These are phyloP conservation scores for Drosophila sturtevanti DNA, from an alignment of 1,140 invertebrate genomes.

Conservation along the genomic window DNA sequence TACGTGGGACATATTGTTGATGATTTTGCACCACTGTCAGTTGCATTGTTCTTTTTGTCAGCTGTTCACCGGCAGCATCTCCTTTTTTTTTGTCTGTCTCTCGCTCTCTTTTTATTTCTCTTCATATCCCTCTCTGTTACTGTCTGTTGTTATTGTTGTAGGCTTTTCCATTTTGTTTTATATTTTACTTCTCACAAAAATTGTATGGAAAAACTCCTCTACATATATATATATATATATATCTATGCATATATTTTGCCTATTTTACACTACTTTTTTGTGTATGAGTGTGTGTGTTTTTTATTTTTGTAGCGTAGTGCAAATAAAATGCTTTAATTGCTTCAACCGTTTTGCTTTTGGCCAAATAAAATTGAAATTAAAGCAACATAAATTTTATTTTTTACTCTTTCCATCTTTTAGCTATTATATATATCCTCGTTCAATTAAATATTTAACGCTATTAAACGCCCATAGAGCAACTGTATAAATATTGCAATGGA, in stretches of 20 bases:
- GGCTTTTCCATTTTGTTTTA: slow-evolving; percentile 9
- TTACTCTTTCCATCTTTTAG: neutral
- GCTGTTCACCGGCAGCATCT: neutral
- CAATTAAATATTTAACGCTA: slow-evolving; percentile 17
- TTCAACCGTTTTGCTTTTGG: slow-evolving; percentile 1
- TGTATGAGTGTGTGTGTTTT: slow-evolving; percentile 7
- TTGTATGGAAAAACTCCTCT: neutral
- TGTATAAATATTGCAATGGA: slow-evolving; percentile 3
- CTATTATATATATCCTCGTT: slow-evolving; percentile 4
- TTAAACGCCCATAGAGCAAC: slow-evolving; percentile 28
- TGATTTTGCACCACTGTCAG: neutral
- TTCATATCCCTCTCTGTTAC: neutral
- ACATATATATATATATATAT: too few relatives aligned
- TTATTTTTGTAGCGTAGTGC: slow-evolving; percentile 9
- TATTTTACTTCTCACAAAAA: slow-evolving; percentile 2
- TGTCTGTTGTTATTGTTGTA: slow-evolving; percentile 3
- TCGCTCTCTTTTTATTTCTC: neutral
- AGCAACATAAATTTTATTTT: slow-evolving; percentile 4
- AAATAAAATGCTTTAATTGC: slow-evolving; percentile 42
- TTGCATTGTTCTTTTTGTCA: neutral
- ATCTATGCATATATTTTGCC: neutral
- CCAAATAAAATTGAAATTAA: slow-evolving; percentile 32
- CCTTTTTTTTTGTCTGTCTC: neutral
- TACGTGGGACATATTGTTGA: too few relatives aligned
- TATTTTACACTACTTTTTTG: neutral